Evolutionary conservation across 2,888 invertebrate species (phyloP).

Genomic region (Bembecia ichneumoniformis): DNA sequence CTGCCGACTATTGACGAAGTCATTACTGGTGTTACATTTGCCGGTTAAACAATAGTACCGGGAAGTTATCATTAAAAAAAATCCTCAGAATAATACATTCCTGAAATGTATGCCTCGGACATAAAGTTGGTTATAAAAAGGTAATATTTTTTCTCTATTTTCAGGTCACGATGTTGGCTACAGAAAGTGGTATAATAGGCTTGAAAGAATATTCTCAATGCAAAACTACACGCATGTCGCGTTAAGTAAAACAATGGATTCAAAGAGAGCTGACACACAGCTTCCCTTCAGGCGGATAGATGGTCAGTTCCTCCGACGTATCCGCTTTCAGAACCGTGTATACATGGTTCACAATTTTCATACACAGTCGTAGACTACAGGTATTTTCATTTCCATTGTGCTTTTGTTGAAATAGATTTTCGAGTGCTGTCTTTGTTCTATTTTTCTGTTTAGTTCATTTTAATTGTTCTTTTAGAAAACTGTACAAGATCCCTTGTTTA

Average conservation of each 20-base stretch:
- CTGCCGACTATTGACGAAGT: too few relatives aligned
- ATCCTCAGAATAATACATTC: too few relatives aligned
- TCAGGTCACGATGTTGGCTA: neutral
- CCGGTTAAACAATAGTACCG: too few relatives aligned
- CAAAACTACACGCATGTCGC: neutral
- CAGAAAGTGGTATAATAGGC: neutral
- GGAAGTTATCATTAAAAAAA: too few relatives aligned
- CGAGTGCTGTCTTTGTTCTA: neutral
- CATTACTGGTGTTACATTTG: too few relatives aligned
- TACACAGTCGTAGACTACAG: neutral
- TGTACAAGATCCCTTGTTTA: too few relatives aligned
- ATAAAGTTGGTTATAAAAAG: too few relatives aligned
- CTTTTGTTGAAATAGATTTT: neutral
- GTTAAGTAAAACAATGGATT: neutral
- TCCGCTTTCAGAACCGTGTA: neutral
- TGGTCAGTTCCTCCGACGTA: slow-evolving; percentile 10
- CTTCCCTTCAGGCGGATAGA: slow-evolving; percentile 7
- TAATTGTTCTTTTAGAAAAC: too few relatives aligned
- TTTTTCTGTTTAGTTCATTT: too few relatives aligned
- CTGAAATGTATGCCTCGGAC: too few relatives aligned
- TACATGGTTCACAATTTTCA: neutral
- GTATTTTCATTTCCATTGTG: neutral
- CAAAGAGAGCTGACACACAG: slow-evolving; percentile 6
- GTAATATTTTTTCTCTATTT: neutral
- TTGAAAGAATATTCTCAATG: neutral